Conservation (phyloP, 1,140 invertebrate species). For the Phocides pigmalion region DNA sequence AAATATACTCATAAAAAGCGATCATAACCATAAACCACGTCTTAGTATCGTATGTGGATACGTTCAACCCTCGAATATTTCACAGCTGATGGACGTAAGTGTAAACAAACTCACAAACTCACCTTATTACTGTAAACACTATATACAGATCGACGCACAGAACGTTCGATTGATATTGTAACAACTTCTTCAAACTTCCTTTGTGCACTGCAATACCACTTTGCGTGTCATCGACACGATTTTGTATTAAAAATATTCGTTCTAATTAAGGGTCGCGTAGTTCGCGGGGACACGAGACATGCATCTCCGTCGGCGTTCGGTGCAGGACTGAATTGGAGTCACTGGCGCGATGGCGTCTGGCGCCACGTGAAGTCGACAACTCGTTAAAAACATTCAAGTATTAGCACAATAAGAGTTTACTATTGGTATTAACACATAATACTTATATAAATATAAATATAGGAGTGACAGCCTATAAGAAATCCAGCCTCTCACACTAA, state of each 20-base stretch:
- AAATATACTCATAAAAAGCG: constrained; percentile 18
- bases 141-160: constrained; percentile 47
- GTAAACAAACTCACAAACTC: constrained; percentile 60
- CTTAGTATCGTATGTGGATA: constrained; percentile 3
- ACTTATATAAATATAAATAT: no score
- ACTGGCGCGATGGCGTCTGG: no score
- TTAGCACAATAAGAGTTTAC: no score
- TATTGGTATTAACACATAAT: no score
- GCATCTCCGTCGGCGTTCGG: constrained; percentile 52
- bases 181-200: constrained; percentile 48
- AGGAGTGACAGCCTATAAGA: no score
- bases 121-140: constrained; percentile 66
- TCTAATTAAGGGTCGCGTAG: constrained; percentile 54
- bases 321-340: constrained; percentile 55
- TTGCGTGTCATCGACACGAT: constrained; percentile 49
- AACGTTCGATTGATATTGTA: constrained; percentile 45
- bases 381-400: constrained; percentile 51
- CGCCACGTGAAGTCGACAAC: constrained; percentile 45
- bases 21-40: constrained; percentile 5
- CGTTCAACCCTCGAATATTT: constrained; percentile 35
- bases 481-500: no score
- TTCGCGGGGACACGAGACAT: constrained; percentile 56
- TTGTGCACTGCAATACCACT: constrained; percentile 49
- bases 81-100: constrained; percentile 58
- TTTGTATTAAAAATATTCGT: constrained; percentile 66